These are phyloP conservation scores for Dasypolia templi DNA, from an alignment of 2,888 invertebrate species.

Conservation along the genomic window DNA sequence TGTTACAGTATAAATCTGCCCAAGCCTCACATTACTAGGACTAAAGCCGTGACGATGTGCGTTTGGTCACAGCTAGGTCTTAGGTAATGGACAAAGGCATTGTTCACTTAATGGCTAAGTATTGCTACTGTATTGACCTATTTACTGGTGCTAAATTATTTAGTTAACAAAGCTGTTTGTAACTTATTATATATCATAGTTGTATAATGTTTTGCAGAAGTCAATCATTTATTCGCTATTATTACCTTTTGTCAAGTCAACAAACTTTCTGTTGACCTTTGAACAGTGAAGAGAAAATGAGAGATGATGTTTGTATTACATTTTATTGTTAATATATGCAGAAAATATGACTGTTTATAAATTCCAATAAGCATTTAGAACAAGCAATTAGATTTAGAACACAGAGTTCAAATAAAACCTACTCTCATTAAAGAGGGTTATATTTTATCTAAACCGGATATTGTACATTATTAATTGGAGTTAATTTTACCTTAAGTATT, in stretches of 20 bases:
- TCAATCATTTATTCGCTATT: slow-evolving; percentile 7
- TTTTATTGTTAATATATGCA: slow-evolving; percentile 6
- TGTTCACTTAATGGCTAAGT: slow-evolving; percentile 12
- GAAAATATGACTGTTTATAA: slow-evolving; percentile 11
- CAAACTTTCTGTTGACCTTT: slow-evolving; percentile 36
- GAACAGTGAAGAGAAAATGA: slow-evolving; percentile 9
- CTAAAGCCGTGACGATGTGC: slow-evolving; percentile 3
- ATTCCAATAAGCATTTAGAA: slow-evolving; percentile 16
- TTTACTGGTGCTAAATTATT: slow-evolving; percentile 11
- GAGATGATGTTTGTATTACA: slow-evolving; percentile 22
- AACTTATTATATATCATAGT: slow-evolving; percentile 4
- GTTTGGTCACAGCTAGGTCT: slow-evolving; percentile 19
- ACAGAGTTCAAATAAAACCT: slow-evolving; percentile 12
- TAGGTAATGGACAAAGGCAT: slow-evolving; percentile 29
- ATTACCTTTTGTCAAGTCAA: slow-evolving; percentile 29
- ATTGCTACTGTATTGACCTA: slow-evolving; percentile 17
- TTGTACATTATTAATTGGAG: slow-evolving; percentile 16
- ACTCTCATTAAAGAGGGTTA: slow-evolving; percentile 30
- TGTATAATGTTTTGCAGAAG: slow-evolving; percentile 4
- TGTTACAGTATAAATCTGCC: neutral
- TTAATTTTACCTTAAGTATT: slow-evolving; percentile 28
- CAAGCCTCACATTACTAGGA: slow-evolving; percentile 8
- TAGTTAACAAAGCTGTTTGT: slow-evolving; percentile 16
- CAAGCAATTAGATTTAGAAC: slow-evolving; percentile 10
- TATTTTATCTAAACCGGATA: slow-evolving; percentile 40